Evolutionary conservation across 2,113 vertebrate genomes (phyloP).

Genomic region (Synchiropus splendidus): DNA sequence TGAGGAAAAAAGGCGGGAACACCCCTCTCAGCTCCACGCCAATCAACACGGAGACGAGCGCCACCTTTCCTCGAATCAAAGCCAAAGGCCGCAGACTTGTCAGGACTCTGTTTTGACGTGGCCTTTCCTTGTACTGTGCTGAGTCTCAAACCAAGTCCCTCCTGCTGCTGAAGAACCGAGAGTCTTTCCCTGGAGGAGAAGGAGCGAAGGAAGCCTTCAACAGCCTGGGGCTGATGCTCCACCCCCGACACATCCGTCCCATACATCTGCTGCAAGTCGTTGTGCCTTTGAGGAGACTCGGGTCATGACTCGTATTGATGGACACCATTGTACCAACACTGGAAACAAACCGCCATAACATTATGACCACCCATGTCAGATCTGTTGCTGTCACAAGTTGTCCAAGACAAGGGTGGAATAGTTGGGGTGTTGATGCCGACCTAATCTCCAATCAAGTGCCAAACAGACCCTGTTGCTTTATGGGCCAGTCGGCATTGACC

Average conservation of each 20-base stretch:
- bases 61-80: constrained; percentile 83
- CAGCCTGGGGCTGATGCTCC: neutral
- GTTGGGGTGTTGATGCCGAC: too few relatives aligned
- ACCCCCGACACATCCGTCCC: neutral
- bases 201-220: constrained; percentile 13
- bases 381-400: too few relatives aligned
- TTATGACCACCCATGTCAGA: too few relatives aligned
- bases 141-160: constrained; percentile 7
- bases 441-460: too few relatives aligned
- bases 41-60: constrained; percentile 62
- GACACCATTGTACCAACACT: constrained; percentile 35
- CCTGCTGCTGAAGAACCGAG: constrained; percentile 21
- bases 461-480: too few relatives aligned
- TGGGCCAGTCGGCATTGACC: too few relatives aligned
- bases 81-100: constrained; percentile 79
- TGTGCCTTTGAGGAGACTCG: too few relatives aligned
- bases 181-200: constrained; percentile 5
- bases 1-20: constrained; percentile 62
- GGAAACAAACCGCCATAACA: constrained; percentile 13
- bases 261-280: neutral
- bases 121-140: constrained; percentile 1
- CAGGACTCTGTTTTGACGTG: constrained; percentile 61
- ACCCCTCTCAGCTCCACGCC: constrained; percentile 42
- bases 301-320: too few relatives aligned
- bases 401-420: too few relatives aligned